Base-by-base conservation (phyloP, 1,140 invertebrate genomes). In the Aleiodes sp. region DNA sequence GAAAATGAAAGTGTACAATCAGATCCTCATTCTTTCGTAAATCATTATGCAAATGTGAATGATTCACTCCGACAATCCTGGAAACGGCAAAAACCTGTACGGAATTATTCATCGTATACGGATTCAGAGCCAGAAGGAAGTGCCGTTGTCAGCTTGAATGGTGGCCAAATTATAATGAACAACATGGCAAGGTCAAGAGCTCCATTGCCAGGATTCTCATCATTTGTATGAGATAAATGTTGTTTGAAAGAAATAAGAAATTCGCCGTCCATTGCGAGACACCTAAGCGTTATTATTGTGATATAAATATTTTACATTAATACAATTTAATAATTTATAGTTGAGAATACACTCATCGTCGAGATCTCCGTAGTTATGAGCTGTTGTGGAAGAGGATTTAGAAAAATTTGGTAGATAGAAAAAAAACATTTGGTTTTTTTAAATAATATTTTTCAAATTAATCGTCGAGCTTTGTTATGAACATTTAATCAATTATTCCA, bases 1-100 rank as follows among this genome's bases (percentile, higher is more conserved):
- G 95, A 97, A 81, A 94, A 95, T 78, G 96, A 97, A 82, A 96
- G 94, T 82, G 95, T 97, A 19, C 90, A 94, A 65, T 94, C 93
- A 16, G 94, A 96, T 84, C 94, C 95, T 7, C 95, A 97, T 82
- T 97, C 96, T 9, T 97, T 98, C 81, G 96, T 98, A 19, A 97
- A 97, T 86, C 94, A 98, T 86, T 98, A 98, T 82, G 96, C 96
- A 16, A 97, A 97, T 84, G 95, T 98, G 0, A 98, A 98, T 84
- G 95, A 97, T 84, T 96, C 95, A 10, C 86, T 98, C 73, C 89
- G 96, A 39, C 95, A 97, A 84, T 97, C 95, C 12, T 98, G 96
- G 96, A 96, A 97, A 83, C 89, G 93, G 63, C 95, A 96, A 78
- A 94, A 94, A 83, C 94, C 94, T 19, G 94, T 95, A 65, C 89